Evolutionary conservation across 2,797 vertebrate species (phyloP), one percentile per base, ranked within the genome.

Genomic region (Holocentrus rufus): DNA sequence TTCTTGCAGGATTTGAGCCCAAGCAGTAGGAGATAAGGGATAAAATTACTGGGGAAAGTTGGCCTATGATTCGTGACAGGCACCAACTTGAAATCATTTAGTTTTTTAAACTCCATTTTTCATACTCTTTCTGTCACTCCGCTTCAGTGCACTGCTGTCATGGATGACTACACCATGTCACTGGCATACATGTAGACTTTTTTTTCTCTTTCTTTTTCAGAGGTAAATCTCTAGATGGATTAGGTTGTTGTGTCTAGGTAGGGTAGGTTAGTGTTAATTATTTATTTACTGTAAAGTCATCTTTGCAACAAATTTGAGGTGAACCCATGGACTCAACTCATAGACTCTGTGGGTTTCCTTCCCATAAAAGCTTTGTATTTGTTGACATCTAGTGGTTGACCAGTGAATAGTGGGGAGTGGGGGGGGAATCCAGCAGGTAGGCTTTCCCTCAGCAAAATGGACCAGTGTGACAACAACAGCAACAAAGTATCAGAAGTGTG

Each of bases 381-480:
- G 89, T 85, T 91, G 92, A 65, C 92, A 90, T 83, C 93, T 92
- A 87, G 90, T 89, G 93, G 91, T 52, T 5, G 39, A 49, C 56
- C 1, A 0, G 9, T 55, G 72, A 56, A 72, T 23, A 1, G 30
- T 0, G 22, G 39, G 23, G 39, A 15, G n/a, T n/a, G n/a, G n/a
- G n/a, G 10, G n/a, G 15, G 7, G 7, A 49, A 50, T 9, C n/a
- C 23, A 34, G 62, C n/a, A 52, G 30, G 18, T 30, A 25, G 14
- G 7, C 62, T 22, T 4, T 60, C 31, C 23, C 31, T 23, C 36
- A 22, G 17, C 15, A 25, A 15, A n/a, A 50, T 20, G 18, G 47
- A n/a, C n/a, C n/a, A n/a, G n/a, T n/a, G n/a, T n/a, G n/a, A n/a
- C n/a, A n/a, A n/a, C n/a, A n/a, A n/a, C n/a, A n/a, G n/a, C n/a